Conservation (phyloP, 2,888 invertebrate species). For the Chamaedrilus cognettii region DNA sequence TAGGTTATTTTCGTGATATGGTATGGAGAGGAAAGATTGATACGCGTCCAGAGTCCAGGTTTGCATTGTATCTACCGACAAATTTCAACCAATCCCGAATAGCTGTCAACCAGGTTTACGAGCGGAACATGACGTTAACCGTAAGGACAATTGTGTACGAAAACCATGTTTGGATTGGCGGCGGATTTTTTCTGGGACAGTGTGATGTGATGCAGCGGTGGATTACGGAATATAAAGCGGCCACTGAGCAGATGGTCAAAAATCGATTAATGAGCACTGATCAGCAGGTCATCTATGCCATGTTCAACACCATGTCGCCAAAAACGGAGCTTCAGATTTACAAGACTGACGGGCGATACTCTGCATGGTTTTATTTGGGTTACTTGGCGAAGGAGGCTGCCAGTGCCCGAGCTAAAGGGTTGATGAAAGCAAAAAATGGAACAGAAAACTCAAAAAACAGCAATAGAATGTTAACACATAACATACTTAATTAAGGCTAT, state of each 20-base stretch:
- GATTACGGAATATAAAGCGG: constrained; percentile 4
- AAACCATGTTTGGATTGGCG: constrained; percentile 11
- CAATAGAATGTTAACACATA: too few species aligned
- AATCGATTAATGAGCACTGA: constrained; percentile 10
- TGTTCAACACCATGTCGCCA: constrained; percentile 11
- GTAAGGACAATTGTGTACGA: background rate
- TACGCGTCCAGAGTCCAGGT: too few species aligned
- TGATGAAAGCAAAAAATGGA: too few species aligned
- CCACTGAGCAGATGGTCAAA: background rate
- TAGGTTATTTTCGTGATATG: constrained; percentile 51
- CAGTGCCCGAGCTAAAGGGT: too few species aligned
- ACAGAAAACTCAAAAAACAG: too few species aligned
- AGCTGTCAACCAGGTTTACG: background rate
- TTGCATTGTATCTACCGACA: background rate
- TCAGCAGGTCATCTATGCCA: constrained; percentile 12
- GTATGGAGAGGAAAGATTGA: too few species aligned
- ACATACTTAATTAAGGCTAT: too few species aligned
- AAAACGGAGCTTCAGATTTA: constrained; percentile 13
- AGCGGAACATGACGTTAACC: background rate
- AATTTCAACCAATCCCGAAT: background rate
- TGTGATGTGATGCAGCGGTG: constrained; percentile 1
- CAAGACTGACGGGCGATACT: constrained; percentile 4
- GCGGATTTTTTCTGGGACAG: constrained; percentile 8
- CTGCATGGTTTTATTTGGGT: constrained; percentile 15
- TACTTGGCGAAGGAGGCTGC: constrained; percentile 4